Percentiles rank a stretch among this genome's conserved stretches.
Conservation (phyloP, 2,888 invertebrate species). For the Pediacus dermestoides region DNA sequence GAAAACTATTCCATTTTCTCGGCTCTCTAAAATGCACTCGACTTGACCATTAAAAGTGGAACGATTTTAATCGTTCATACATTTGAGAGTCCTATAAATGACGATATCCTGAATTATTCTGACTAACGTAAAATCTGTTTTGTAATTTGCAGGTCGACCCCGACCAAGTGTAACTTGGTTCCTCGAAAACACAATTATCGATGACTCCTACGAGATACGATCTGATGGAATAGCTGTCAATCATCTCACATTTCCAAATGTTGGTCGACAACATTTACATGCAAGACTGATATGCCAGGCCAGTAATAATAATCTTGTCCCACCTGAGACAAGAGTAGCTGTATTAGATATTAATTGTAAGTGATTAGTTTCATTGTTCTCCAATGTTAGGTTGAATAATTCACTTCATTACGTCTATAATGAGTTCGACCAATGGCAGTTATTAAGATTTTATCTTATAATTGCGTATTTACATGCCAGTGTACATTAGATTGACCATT, state of each 20-base stretch:
- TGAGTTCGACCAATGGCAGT: too few species aligned
- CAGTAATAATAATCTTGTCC: constrained; percentile 78
- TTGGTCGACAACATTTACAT: constrained; percentile 79
- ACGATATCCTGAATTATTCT: too few species aligned
- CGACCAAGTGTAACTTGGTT: constrained; percentile 80
- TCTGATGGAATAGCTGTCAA: constrained; percentile 71
- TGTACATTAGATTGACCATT: too few species aligned
- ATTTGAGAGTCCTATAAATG: too few species aligned
- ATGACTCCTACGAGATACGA: constrained; percentile 73
- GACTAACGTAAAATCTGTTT: too few species aligned
- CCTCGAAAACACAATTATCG: constrained; percentile 78
- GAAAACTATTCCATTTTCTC: constrained; percentile 10
- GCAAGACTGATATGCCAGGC: constrained; percentile 83
- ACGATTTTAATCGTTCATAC: too few species aligned
- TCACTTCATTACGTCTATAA: too few species aligned
- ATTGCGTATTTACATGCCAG: too few species aligned
- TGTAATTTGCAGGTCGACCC: constrained; percentile 73
- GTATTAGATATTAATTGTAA: constrained; percentile 83
- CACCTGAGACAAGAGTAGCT: constrained; percentile 72
- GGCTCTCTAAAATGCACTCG: constrained; percentile 3
- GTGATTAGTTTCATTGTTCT: too few species aligned
- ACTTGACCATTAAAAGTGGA: constrained; percentile 13
- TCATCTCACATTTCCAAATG: constrained; percentile 73
- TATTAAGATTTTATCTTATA: too few species aligned
- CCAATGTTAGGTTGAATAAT: too few species aligned